Evolutionary conservation across 2,113 vertebrate species (phyloP).

Genomic region (Ariopsis seemanni): DNA sequence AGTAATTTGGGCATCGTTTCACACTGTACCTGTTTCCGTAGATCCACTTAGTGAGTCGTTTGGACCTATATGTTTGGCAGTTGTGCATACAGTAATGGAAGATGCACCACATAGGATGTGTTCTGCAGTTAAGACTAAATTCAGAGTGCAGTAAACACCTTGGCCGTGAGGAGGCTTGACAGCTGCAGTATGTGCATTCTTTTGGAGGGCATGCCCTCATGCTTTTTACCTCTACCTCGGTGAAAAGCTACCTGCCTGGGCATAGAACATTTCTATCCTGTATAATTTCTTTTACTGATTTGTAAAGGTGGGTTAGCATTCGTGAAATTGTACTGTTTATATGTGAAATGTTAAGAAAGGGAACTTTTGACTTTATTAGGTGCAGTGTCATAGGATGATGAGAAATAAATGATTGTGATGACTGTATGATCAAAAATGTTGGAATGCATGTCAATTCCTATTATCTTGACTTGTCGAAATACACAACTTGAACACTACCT

Average conservation of each 20-base stretch:
- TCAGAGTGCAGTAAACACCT: neutral
- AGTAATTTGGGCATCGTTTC: neutral
- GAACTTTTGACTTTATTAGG: neutral
- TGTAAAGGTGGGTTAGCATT: neutral
- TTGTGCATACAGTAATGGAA: neutral
- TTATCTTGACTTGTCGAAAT: too few species aligned
- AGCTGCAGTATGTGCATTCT: neutral
- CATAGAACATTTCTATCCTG: neutral
- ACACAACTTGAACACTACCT: too few species aligned
- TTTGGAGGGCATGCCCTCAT: constrained; percentile 3
- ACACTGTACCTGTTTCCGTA: neutral
- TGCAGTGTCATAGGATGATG: neutral
- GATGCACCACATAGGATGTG: neutral
- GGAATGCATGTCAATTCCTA: neutral
- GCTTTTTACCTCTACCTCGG: neutral
- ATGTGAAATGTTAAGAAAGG: neutral
- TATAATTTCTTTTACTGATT: neutral
- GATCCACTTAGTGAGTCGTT: neutral
- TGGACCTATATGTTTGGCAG: neutral
- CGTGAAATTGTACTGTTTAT: neutral
- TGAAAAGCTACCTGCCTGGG: neutral
- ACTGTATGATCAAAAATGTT: neutral
- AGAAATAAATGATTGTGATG: neutral
- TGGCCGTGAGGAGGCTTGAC: neutral
- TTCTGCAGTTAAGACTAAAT: neutral